Evolutionary conservation across 2,113 vertebrate species (phyloP).

Genomic region (Microcebus murinus): DNA sequence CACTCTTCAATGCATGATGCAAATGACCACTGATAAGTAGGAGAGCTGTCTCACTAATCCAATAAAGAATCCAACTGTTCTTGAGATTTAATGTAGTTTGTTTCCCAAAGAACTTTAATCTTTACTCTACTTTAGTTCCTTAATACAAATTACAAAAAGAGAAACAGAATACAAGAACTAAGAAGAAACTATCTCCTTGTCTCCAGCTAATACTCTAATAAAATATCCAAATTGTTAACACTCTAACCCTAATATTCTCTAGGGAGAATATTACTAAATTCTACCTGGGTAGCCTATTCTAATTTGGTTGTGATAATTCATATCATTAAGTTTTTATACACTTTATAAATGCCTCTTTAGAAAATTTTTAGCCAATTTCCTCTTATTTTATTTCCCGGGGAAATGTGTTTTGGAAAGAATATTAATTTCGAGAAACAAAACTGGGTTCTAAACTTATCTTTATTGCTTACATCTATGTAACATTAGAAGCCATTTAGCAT

Average conservation of each 20-base stretch:
- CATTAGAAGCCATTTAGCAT: neutral
- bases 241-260: constrained; percentile 32
- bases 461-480: neutral
- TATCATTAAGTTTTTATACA: neutral
- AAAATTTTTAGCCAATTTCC: constrained; percentile 50
- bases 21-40: neutral
- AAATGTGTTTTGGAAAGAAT: constrained; percentile 32
- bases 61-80: neutral
- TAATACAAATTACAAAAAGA: constrained; percentile 17
- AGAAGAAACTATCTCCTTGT: neutral
- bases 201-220: neutral
- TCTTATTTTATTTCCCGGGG: neutral
- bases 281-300: neutral
- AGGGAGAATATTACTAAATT: neutral
- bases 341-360: constrained; percentile 13
- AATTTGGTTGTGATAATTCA: constrained; percentile 12
- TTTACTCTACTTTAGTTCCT: neutral
- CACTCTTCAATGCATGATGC: neutral
- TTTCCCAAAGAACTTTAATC: neutral
- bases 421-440: neutral
- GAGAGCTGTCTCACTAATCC: neutral
- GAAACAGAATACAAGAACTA: neutral
- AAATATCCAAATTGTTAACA: neutral
- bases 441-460: neutral
- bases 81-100: neutral